Conservation (phyloP, 1,140 invertebrate genomes). For the Diorhabda elongata region DNA sequence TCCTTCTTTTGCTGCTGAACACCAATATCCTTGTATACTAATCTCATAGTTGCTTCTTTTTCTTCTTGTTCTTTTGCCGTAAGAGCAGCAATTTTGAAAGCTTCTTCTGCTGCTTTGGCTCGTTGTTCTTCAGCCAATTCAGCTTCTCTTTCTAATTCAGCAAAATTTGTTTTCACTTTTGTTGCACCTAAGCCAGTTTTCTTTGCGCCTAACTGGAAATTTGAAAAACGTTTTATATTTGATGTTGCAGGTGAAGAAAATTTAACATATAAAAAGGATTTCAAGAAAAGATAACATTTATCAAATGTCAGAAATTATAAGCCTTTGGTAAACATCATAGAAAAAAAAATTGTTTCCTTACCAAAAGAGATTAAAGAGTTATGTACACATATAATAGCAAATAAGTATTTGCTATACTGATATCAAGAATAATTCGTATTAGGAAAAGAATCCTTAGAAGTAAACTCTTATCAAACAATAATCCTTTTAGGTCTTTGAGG, state of each 20-base stretch:
- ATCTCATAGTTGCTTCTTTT: constrained; percentile 70
- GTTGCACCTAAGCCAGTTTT: constrained; percentile 94
- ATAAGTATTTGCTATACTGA: too few relatives aligned
- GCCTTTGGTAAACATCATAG: neutral
- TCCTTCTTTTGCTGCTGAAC: constrained; percentile 74
- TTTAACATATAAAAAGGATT: too few relatives aligned
- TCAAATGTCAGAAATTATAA: too few relatives aligned
- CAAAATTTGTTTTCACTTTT: constrained; percentile 90
- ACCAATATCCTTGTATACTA: constrained; percentile 85
- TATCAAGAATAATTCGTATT: too few relatives aligned
- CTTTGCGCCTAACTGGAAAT: constrained; percentile 71
- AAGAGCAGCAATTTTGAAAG: constrained; percentile 44
- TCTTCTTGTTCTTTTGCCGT: constrained; percentile 55
- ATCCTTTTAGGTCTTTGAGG: too few relatives aligned
- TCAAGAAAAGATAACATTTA: too few relatives aligned
- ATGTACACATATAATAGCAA: too few relatives aligned
- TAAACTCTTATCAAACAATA: too few relatives aligned
- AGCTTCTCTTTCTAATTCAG: constrained; percentile 89
- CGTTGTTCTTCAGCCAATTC: constrained; percentile 74
- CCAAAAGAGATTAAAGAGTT: neutral
- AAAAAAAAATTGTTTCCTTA: neutral
- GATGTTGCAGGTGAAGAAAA: neutral
- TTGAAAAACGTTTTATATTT: constrained; percentile 2
- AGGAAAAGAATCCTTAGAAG: too few relatives aligned
- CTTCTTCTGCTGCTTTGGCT: constrained; percentile 57